A percentile compares a stretch with the other conserved stretches of the same genome.
These are phyloP conservation scores for Patella caerulea DNA, from an alignment of 2,888 invertebrate species.

Conservation along the genomic window DNA sequence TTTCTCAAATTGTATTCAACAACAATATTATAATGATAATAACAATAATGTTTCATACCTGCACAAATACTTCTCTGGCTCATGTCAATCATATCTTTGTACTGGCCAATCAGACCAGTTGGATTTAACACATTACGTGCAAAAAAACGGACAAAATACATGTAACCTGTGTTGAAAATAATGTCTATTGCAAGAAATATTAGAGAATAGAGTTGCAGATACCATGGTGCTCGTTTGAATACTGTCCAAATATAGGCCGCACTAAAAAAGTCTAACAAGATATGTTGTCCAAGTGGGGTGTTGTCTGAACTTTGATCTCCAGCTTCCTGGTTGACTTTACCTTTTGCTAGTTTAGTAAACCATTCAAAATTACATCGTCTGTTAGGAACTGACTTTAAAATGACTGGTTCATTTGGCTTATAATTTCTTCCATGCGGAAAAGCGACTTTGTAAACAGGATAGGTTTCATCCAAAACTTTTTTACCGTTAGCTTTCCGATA, in stretches of 20 bases:
- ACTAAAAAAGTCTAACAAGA: constrained; percentile 57
- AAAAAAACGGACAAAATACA: constrained; percentile 47
- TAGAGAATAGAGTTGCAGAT: constrained; percentile 50
- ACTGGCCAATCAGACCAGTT: constrained; percentile 50
- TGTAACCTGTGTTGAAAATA: constrained; percentile 45
- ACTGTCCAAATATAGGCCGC: constrained; percentile 48
- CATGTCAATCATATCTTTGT: constrained; percentile 53
- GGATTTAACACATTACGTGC: constrained; percentile 46
- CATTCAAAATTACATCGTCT: not conserved
- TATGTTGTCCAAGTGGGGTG: constrained; percentile 36
- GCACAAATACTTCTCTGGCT: constrained; percentile 55
- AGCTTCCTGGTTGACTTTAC: not conserved
- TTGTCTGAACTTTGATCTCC: constrained; percentile 11
- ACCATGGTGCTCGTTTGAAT: constrained; percentile 55
- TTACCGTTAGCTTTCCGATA: constrained; percentile 48
- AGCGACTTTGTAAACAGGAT: constrained; percentile 47
- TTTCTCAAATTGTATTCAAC: too few species aligned
- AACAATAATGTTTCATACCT: constrained; percentile 38
- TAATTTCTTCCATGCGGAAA: constrained; percentile 40
- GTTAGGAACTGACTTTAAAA: constrained; percentile 11
- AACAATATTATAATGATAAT: too few species aligned
- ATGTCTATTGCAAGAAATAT: constrained; percentile 49
- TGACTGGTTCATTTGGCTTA: constrained; percentile 37
- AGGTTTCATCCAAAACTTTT: constrained; percentile 51
- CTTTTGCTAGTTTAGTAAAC: not conserved